Evolutionary conservation across 2,888 invertebrate species (phyloP).

Genomic region (Pteria penguin): DNA sequence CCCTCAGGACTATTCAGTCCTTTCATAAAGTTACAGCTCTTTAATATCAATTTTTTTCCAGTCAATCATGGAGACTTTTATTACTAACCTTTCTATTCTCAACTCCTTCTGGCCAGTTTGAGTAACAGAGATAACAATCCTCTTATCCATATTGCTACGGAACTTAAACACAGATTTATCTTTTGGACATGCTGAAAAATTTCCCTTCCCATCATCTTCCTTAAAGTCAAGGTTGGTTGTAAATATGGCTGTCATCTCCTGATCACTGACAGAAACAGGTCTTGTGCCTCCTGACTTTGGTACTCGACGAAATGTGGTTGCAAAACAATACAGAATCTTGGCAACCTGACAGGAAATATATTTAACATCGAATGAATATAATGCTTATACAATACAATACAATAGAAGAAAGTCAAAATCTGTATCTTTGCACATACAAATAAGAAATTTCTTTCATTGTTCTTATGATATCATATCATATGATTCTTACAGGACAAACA

Average conservation of each 20-base stretch:
- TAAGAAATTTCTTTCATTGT: too few relatives aligned
- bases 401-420: too few relatives aligned
- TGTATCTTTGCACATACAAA: too few relatives aligned
- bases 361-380: too few relatives aligned
- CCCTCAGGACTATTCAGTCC: too few relatives aligned
- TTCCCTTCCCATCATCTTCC: constrained; percentile 78
- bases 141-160: constrained; percentile 91
- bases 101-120: constrained; percentile 83
- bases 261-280: constrained; percentile 50
- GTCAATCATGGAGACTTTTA: too few relatives aligned
- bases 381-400: too few relatives aligned
- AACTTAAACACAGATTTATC: constrained; percentile 82
- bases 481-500: too few relatives aligned
- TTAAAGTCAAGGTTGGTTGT: constrained; percentile 95
- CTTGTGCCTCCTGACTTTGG: constrained; percentile 81
- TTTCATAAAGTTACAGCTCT: too few relatives aligned
- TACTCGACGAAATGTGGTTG: constrained; percentile 94
- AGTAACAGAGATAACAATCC: constrained; percentile 90
- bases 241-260: constrained; percentile 87
- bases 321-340: constrained; percentile 87
- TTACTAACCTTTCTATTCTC: constrained; percentile 86
- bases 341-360: constrained; percentile 81
- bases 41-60: too few relatives aligned
- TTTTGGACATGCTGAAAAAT: constrained; percentile 89
- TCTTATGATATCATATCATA: too few relatives aligned